Base-by-base conservation (phyloP, 1,140 invertebrate genomes). In the Samia ricini region DNA sequence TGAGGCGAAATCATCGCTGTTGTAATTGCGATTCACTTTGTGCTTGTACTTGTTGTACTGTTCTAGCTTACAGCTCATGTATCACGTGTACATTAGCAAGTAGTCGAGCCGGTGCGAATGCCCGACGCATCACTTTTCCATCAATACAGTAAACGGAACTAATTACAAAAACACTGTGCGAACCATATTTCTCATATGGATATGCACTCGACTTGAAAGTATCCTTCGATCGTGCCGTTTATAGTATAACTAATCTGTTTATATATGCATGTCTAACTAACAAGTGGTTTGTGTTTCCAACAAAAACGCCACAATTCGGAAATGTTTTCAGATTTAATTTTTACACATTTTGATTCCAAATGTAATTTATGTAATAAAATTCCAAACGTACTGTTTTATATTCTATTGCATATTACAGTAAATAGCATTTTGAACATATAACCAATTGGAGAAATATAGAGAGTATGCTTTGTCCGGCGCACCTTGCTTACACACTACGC, bases 1-100 rank as follows among this genome's bases (percentile, higher is more conserved):
- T n/a, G 19, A 33, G 20, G 51, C 51, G 23, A 52, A 22, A 8
- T 10, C 24, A 23, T 3, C 54, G 54, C 54, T 19, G 21, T 52
- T 23, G 20, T 23, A 52, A 21, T 52, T 21, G 20, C 51, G 51
- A 22, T 52, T 21, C 51, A 52, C 51, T 42, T 42, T 42, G 33
- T 42, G 33, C 33, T 42, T 42, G 33, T 42, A 15, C 12, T 42
- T 8, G 26, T 29, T 29, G 10, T 29, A 42, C 4, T 42, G 15
- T 42, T 42, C 0, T 42, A n/a, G n/a, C n/a, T n/a, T n/a, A n/a
- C n/a, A n/a, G n/a, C n/a, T n/a, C n/a, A n/a, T n/a, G n/a, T n/a
- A n/a, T n/a, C n/a, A n/a, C n/a, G 33, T 42, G 33, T 42, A 42
- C 15, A 42, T 42, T 42, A 42, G 12, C 33, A 15, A 42, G 12